phyloP scores from a whole-genome alignment of 1,140 invertebrate species.

The Leptinotarsa defecta region DNA sequence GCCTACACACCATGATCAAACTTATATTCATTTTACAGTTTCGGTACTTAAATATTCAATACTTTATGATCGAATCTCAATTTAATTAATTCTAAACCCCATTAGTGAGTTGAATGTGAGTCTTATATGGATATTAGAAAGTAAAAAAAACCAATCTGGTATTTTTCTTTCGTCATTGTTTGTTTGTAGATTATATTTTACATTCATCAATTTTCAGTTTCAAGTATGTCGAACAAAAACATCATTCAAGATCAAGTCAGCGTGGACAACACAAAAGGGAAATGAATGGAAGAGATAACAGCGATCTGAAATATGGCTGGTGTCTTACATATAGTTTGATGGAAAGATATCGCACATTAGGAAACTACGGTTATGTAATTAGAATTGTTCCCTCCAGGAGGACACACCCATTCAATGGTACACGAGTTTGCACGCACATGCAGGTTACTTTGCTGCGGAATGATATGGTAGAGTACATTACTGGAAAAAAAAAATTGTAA shows the following conservation, averaged over 20 bases:
- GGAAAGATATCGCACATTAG: conserved; percentile 25
- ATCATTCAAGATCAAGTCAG: conserved; percentile 5
- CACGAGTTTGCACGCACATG: conserved; percentile 2
- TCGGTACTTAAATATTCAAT: too few relatives aligned
- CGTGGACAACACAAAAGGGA: background rate
- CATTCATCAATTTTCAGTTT: too few relatives aligned
- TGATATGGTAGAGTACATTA: conserved; percentile 9
- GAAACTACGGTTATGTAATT: conserved; percentile 26
- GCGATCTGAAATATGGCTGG: conserved; percentile 10
- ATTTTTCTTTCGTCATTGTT: too few relatives aligned
- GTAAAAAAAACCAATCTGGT: too few relatives aligned
- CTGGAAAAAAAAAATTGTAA: background rate
- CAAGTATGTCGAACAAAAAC: background rate
- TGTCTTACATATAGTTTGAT: conserved; percentile 15
- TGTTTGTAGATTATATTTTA: too few relatives aligned
- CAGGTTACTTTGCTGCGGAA: background rate
- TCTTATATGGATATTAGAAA: too few relatives aligned
- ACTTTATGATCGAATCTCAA: too few relatives aligned
- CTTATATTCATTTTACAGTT: too few relatives aligned
- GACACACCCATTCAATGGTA: conserved; percentile 17
- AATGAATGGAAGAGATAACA: conserved; percentile 13
- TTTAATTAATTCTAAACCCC: too few relatives aligned
- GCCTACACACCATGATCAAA: too few relatives aligned
- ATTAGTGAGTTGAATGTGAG: too few relatives aligned
- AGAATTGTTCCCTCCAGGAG: conserved; percentile 20